Percentiles rank a stretch among this genome's conserved stretches.
These are phyloP conservation scores for Conopomorpha cramerella DNA, from an alignment of 1,140 invertebrate species.

Conservation along the genomic window DNA sequence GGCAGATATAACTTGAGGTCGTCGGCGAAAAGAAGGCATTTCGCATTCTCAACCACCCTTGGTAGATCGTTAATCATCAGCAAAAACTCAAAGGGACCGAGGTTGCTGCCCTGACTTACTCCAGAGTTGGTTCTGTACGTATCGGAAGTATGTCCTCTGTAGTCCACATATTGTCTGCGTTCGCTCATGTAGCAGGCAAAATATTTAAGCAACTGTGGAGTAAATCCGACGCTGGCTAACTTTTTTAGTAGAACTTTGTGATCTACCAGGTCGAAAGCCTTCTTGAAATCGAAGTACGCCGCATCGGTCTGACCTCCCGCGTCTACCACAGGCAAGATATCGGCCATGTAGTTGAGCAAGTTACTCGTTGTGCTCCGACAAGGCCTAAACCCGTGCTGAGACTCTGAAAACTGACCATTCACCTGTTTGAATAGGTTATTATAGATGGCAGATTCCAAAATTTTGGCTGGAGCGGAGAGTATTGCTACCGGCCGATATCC, in stretches of 20 bases:
- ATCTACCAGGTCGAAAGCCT: background rate
- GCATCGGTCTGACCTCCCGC: background rate
- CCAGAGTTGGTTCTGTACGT: background rate
- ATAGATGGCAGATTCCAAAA: background rate
- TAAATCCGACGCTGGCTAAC: background rate
- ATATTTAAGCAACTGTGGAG: background rate
- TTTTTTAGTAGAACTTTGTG: background rate
- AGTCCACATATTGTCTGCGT: background rate
- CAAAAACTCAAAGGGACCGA: background rate
- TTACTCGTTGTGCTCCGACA: background rate
- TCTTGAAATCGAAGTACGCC: background rate
- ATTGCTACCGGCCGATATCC: background rate
- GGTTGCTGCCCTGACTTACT: background rate
- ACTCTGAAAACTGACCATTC: background rate
- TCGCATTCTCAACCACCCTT: background rate
- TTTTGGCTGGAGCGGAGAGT: background rate
- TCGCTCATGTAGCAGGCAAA: background rate
- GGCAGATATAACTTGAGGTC: background rate
- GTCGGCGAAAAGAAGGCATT: background rate
- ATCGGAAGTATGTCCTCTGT: background rate
- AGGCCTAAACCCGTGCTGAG: background rate
- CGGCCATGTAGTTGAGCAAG: background rate
- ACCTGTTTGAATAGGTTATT: background rate
- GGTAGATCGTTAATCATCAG: background rate
- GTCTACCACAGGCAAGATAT: background rate